Conservation (phyloP, 2,888 invertebrate genomes). For the Dolomedes plantarius region DNA sequence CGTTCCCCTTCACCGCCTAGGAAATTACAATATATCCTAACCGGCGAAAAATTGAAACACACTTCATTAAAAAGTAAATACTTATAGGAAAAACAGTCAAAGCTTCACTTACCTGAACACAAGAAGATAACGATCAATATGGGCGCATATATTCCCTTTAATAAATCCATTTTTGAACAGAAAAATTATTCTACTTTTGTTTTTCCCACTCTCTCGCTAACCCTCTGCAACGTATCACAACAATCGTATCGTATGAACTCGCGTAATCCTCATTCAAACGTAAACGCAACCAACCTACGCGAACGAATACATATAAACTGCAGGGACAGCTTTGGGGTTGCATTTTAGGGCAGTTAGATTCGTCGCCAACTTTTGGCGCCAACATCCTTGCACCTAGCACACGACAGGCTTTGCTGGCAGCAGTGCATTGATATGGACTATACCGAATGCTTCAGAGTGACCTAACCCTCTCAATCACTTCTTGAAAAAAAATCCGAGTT, state of each 20-base stretch:
- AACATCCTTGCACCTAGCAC: not conserved
- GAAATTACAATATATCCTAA: not conserved
- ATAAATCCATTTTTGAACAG: constrained; percentile 57
- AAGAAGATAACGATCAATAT: constrained; percentile 29
- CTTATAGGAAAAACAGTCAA: not conserved
- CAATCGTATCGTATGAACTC: constrained; percentile 59
- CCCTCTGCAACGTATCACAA: constrained; percentile 38
- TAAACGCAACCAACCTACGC: constrained; percentile 41
- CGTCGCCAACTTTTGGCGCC: constrained; percentile 23
- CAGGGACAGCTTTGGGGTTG: constrained; percentile 21
- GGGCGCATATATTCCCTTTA: constrained; percentile 35
- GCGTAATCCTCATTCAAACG: constrained; percentile 61
- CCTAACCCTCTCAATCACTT: no score
- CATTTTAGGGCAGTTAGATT: not conserved
- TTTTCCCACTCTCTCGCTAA: constrained; percentile 44
- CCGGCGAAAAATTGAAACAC: not conserved
- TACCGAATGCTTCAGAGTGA: no score
- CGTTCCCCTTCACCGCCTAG: not conserved
- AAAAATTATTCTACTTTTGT: constrained; percentile 20
- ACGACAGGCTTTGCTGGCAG: not conserved
- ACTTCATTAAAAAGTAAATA: not conserved
- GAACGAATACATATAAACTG: constrained; percentile 24
- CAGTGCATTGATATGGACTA: no score
- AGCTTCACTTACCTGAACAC: constrained; percentile 40
- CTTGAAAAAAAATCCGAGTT: no score